Conservation (phyloP, 2,797 vertebrate genomes). For the Remorina albescens region DNA sequence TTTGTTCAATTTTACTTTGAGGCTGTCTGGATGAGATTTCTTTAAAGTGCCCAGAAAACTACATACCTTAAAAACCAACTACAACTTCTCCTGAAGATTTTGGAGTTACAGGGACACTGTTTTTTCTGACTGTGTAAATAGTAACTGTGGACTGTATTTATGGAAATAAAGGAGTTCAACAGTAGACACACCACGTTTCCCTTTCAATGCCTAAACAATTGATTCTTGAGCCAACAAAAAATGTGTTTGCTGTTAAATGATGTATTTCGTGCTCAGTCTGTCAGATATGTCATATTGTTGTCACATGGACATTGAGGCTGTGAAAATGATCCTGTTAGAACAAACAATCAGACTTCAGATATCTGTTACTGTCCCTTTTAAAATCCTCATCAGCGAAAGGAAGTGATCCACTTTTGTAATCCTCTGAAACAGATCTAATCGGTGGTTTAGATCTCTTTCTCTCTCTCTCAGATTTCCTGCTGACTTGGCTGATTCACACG, state of each 20-base stretch:
- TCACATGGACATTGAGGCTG: not conserved
- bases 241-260: not conserved
- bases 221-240: not conserved
- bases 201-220: not conserved
- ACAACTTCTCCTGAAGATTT: no score
- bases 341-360: not conserved
- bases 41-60: no score
- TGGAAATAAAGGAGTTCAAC: no score
- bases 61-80: no score
- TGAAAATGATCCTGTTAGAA: not conserved
- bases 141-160: no score
- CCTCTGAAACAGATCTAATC: conserved; percentile 51
- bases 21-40: no score
- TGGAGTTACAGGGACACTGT: no score
- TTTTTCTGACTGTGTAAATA: no score
- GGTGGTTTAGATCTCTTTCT: conserved; percentile 27
- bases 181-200: no score
- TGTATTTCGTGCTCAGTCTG: not conserved
- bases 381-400: conserved; percentile 64
- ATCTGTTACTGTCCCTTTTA: conserved; percentile 57
- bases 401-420: conserved; percentile 75
- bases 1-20: not conserved
- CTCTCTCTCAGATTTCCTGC: conserved; percentile 37
- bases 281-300: not conserved
- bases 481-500: conserved; percentile 44